Evolutionary conservation across 2,113 vertebrate species (phyloP), one percentile per base, ranked within the genome.

Genomic region (Stegastes partitus): DNA sequence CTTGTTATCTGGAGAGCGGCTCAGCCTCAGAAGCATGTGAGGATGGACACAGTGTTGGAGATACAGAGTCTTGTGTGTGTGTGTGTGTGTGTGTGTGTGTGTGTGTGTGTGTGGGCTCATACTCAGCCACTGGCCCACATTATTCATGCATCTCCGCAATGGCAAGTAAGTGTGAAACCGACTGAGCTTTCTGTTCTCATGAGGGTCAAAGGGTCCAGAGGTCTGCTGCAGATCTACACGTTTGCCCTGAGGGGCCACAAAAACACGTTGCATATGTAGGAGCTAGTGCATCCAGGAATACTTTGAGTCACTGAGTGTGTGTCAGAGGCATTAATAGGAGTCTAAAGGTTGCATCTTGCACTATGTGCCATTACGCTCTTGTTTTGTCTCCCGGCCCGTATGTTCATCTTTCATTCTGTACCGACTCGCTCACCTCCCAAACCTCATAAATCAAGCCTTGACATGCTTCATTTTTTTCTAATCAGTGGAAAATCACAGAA

Each of bases 1-100:
- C 74, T 73, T 88, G 70, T 85, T 86, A 82, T 89, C 80, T 75
- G 73, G 69, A 74, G 75, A 84, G 69, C 11, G 50, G 79, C 90
- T 85, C 57, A 44, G 59, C 56, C 74, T 83, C 57, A 67, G 67
- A 59, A 23, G 58, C 42, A 54, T 79, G 74, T 73, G 45, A 47
- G 78, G 22, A 68, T 62, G 74, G 74, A 74, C 77, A 75, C 58
- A 26, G 64, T 64, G 45, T 8, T 51, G 56, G 42, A 68, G 74
- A 85, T 77, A 62, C 9, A 51, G 61, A 59, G 55, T 42, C 37
- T 54, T 79, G n/a, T n/a, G n/a, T n/a, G n/a, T n/a, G 42, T 45
- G 31, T 21, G 58, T 39, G 54, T 72, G 68, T 28, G 53, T 69
- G 55, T 50, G 57, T 64, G 71, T 16, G 61, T 75, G 25, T 53